Percentiles rank a stretch among this genome's conserved stretches.
Conservation (phyloP, 2,888 invertebrate genomes). For the Alentia gelatinosa region DNA sequence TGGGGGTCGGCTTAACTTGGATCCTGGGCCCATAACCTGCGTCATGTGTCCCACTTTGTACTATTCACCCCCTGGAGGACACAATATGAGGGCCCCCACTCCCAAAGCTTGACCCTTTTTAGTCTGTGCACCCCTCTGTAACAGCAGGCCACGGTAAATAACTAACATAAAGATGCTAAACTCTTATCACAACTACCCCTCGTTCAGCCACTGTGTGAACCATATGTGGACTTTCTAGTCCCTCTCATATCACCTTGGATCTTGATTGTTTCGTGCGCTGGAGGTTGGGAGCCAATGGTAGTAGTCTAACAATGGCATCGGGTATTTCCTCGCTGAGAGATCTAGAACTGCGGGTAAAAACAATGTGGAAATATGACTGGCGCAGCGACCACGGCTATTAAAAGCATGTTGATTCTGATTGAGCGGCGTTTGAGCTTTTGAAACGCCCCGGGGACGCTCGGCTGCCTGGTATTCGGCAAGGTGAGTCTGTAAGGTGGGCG, state of each 20-base stretch:
- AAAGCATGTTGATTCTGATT: slow-evolving; percentile 30
- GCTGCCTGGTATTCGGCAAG: not conserved
- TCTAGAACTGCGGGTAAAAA: not conserved
- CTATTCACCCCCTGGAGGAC: not conserved
- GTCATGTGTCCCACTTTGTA: no score
- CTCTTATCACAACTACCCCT: not conserved
- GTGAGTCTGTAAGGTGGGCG: not conserved
- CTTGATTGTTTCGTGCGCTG: not conserved
- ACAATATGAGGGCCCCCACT: not conserved
- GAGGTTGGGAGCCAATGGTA: not conserved
- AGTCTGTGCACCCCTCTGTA: not conserved
- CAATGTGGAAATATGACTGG: not conserved
- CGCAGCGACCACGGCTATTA: not conserved
- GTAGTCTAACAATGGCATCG: not conserved
- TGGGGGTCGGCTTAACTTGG: no score
- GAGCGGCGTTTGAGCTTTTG: slow-evolving; percentile 8
- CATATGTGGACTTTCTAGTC: not conserved
- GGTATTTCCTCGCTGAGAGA: not conserved
- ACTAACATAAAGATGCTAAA: not conserved
- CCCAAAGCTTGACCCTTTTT: slow-evolving; percentile 18
- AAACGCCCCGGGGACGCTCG: not conserved
- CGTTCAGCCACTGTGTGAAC: not conserved
- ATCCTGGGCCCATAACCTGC: no score
- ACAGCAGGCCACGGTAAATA: not conserved
- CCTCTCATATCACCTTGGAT: not conserved